Evolutionary conservation across 2,888 invertebrate species (phyloP), one percentile per base, ranked within the genome.

Genomic region (Himalopsyche tibetana): DNA sequence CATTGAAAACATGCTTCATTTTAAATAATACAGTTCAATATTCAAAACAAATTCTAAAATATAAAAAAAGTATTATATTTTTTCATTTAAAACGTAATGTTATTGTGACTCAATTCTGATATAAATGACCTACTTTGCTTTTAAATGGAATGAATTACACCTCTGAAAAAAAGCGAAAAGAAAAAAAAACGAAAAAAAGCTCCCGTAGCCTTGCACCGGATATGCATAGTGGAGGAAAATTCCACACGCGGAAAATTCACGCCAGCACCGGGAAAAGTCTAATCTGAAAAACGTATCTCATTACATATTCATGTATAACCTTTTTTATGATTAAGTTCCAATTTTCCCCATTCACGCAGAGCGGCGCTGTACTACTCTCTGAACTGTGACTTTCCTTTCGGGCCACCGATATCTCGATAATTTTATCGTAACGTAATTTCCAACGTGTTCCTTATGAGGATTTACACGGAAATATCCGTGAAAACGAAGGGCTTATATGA

Each of bases 321-420:
- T 82, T 82, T 84, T 85, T 85, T 85, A 85, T 85, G 85, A 85
- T 85, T 85, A 85, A 82, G 63, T 82, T 82, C 82, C 63, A 82
- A 82, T 85, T 85, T 85, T 69, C 85, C 38, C 42, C 56, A 45
- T 63, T 63, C 63, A 63, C 63, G 63, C 63, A 28, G 63, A 11
- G 63, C 63, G 63, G 19, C 15, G 28, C 63, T 19, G 15, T 28
- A 28, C 28, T 28, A 28, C 15, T 15, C 19, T 28, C 63, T 28
- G 63, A 28, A 28, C 63, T 19, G 63, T 63, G 51, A 51, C 51
- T 63, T 63, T 63, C 19, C 63, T 19, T 63, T 63, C 63, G 51
- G 45, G 55, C 45, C 5, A 51, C 69, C 81, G 82, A 82, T 85
- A 85, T 85, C 85, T 85, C 45, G 85, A 74, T 80, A 85, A 85